A percentile compares a stretch with the other conserved stretches of the same genome.
These are phyloP conservation scores for Bombylius major DNA, from an alignment of 2,888 invertebrate species.

Conservation along the genomic window DNA sequence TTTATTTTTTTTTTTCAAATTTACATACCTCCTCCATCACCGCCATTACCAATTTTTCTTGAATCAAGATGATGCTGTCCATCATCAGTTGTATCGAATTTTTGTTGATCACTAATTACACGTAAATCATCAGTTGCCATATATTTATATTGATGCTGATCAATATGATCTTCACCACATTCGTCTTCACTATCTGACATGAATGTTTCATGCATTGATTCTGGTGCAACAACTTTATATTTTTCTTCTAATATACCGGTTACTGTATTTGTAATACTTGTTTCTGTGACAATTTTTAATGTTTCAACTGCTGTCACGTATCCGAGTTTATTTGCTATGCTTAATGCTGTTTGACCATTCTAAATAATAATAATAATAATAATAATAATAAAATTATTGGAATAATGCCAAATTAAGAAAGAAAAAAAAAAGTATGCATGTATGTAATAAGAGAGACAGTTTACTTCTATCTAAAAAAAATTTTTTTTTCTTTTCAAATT, in stretches of 20 bases:
- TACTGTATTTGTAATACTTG: constrained; percentile 50
- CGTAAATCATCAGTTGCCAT: constrained; percentile 74
- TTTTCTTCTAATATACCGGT: constrained; percentile 61
- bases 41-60: constrained; percentile 9
- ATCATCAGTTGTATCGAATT: constrained; percentile 53
- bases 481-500: too few species aligned
- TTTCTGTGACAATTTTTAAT: constrained; percentile 80
- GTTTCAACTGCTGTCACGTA: constrained; percentile 98
- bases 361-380: constrained; percentile 31
- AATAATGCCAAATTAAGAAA: neutral
- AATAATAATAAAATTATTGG: neutral
- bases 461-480: too few species aligned
- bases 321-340: constrained; percentile 90
- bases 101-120: constrained; percentile 60
- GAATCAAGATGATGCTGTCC: constrained; percentile 19
- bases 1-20: neutral
- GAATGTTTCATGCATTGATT: constrained; percentile 97
- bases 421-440: neutral
- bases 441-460: too few species aligned
- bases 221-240: constrained; percentile 93
- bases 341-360: constrained; percentile 94
- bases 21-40: neutral
- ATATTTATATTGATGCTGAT: constrained; percentile 61
- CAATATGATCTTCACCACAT: constrained; percentile 60
- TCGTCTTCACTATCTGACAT: constrained; percentile 99